Base-by-base conservation (phyloP, 2,113 vertebrate genomes). In the Fregata magnificens region DNA sequence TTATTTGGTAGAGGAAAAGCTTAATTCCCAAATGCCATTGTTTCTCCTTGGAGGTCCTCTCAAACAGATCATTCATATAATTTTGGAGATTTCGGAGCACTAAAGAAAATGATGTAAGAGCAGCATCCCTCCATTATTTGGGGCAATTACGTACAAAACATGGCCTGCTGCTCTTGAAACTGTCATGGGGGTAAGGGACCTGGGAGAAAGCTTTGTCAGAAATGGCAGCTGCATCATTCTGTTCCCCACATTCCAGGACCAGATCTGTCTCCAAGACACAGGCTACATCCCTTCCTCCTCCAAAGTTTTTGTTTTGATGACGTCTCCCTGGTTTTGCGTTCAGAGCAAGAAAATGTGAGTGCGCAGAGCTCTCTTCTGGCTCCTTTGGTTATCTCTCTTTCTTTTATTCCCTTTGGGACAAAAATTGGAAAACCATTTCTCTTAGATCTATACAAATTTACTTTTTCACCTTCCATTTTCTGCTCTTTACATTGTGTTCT, bases 171-270 rank as follows among this genome's bases (percentile, higher is more conserved):
- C 29, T 28, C 16, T n/a, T 45, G 50, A 67, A 71, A 36, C 17
- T 40, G 3, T 17, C 21, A 11, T 17, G 29, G 11, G 16, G 2
- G 44, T n/a, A 45, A 40, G 34, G 13, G 34, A 3, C 6, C 17
- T 17, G 28, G 32, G 34, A 70, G 34, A 56, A 80, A 63, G 34
- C 3, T 69, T 26, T 55, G 15, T 14, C 40, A 59, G 38, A 63
- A 70, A 45, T 6, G 7, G 32, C 29, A 62, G 34, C 25, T 73
- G 31, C 2, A 26, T 42, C 2, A 2, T 32, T 67, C 29, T 52
- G 14, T 65, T 86, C 21, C 31, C 0, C 1, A 34, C 13, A 32
- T 61, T 66, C 7, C 8, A 0, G 1, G 28, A 8, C 31, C 42
- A 18, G 8, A 26, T 36, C 13, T 66, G 14, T 59, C 20, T 71